Conservation (phyloP, 2,797 vertebrate genomes). For the Galagoides demidoff region DNA sequence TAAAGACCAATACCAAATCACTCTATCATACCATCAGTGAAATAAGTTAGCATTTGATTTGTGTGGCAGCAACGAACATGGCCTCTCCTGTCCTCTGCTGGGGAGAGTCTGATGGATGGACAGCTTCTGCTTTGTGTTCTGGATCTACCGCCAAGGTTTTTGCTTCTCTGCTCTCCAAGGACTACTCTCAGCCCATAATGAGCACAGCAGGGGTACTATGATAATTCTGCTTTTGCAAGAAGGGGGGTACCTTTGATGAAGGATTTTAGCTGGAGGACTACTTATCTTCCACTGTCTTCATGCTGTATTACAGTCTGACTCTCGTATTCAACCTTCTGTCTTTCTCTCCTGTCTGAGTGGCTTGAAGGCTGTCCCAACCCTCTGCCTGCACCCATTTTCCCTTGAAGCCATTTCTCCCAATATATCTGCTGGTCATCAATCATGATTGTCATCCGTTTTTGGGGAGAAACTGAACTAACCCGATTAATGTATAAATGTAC, state of each 20-base stretch:
- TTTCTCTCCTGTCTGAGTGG: background rate
- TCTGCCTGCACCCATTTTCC: background rate
- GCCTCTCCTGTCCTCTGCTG: background rate
- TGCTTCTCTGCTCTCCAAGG: accelerated
- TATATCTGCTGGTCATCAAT: background rate
- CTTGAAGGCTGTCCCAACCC: background rate
- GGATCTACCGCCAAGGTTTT: background rate
- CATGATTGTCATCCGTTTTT: background rate
- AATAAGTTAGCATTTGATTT: background rate
- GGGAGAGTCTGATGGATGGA: accelerated
- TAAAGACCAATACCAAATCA: background rate
- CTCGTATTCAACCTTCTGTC: background rate
- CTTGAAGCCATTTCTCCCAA: background rate
- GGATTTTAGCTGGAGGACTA: background rate
- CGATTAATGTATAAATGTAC: background rate
- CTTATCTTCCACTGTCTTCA: background rate
- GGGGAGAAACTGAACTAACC: background rate
- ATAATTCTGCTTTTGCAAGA: background rate
- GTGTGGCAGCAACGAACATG: background rate
- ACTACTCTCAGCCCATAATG: accelerated
- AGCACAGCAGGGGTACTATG: background rate
- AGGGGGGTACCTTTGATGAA: background rate
- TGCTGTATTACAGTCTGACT: background rate
- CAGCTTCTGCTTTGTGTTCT: background rate
- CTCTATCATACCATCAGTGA: background rate